phyloP scores from a whole-genome alignment of 1,140 invertebrate genomes.

The Cherax destructor region DNA sequence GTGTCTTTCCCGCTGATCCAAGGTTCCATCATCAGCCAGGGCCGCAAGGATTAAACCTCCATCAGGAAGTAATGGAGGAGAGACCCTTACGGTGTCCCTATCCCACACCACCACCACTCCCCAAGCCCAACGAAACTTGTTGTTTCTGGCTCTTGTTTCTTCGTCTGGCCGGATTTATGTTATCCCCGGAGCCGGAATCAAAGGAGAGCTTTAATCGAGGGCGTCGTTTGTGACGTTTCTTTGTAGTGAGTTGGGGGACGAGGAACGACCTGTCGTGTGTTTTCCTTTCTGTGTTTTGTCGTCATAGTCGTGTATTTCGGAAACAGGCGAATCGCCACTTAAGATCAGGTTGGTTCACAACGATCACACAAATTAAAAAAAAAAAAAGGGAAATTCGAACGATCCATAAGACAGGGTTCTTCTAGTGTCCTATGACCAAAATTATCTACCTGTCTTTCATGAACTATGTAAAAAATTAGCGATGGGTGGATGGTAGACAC shows the following conservation, averaged over 20 bases:
- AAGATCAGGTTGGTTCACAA: background rate
- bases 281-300: no score
- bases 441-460: background rate
- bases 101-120: background rate
- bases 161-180: conserved; percentile 8
- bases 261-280: background rate
- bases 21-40: conserved; percentile 47
- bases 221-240: background rate
- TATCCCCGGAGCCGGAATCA: background rate
- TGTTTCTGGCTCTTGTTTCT: conserved; percentile 25
- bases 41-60: conserved; percentile 52
- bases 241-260: background rate
- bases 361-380: no score
- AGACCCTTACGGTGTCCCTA: conserved; percentile 32
- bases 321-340: background rate
- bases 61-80: conserved; percentile 57
- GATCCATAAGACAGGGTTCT: background rate
- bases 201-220: background rate
- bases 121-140: conserved; percentile 1
- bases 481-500: conserved; percentile 5
- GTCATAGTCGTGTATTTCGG: background rate
- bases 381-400: no score
- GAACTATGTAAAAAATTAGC: background rate
- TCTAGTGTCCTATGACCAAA: background rate
- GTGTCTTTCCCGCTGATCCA: conserved; percentile 3